These are phyloP conservation scores for Gnathonemus echidnorhynchus DNA, from an alignment of 2,113 vertebrate species.

Conservation along the genomic window DNA sequence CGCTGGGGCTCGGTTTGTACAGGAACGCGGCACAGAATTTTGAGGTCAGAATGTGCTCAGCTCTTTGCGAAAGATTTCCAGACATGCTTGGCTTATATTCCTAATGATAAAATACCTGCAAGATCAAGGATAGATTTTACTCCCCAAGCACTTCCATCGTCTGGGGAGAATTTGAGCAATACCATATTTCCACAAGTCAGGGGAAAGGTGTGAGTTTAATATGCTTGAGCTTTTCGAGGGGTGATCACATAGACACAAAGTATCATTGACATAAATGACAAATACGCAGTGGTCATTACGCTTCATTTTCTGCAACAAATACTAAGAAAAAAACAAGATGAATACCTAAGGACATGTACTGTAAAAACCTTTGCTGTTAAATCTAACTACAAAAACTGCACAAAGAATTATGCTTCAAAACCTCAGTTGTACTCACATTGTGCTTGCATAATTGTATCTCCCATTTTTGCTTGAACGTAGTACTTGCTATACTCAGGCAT, in stretches of 20 bases:
- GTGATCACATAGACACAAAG: background rate
- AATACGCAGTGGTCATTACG: background rate
- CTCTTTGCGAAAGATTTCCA: background rate
- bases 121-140: background rate
- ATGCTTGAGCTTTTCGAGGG: background rate
- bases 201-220: background rate
- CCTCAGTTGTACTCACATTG: slow-evolving; percentile 75
- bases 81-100: slow-evolving; percentile 1
- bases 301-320: background rate
- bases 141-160: background rate
- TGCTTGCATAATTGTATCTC: slow-evolving; percentile 79
- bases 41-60: slow-evolving; percentile 1
- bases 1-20: background rate
- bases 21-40: slow-evolving; percentile 1
- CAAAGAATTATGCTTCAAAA: background rate
- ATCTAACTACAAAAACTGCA: background rate
- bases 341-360: background rate
- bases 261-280: background rate
- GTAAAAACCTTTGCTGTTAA: background rate
- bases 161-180: slow-evolving; percentile 2
- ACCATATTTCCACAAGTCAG: background rate
- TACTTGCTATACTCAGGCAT: slow-evolving; percentile 95
- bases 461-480: slow-evolving; percentile 91
- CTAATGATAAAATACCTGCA: slow-evolving; percentile 7
- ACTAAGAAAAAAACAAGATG: background rate